Conservation (phyloP, 2,797 vertebrate species). For the Lycodopsis pacificus region DNA sequence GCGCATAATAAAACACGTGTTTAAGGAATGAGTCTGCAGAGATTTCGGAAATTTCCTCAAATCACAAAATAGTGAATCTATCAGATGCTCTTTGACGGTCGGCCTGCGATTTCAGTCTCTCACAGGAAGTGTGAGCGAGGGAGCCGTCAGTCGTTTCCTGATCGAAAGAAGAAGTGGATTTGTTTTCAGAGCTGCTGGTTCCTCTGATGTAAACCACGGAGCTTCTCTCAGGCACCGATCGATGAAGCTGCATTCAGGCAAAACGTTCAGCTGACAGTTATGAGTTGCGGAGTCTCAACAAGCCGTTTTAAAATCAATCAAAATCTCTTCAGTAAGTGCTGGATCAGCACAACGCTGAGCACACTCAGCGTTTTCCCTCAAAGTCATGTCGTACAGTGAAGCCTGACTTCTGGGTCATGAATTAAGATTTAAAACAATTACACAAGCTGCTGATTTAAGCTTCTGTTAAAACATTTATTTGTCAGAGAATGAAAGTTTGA, state of each 20-base stretch:
- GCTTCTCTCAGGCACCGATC: conserved; percentile 1
- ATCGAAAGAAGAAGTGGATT: conserved; percentile 70
- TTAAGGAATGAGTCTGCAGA: not conserved
- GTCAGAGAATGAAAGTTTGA: not conserved
- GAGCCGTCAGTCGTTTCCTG: conserved; percentile 55
- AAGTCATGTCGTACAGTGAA: conserved; percentile 16
- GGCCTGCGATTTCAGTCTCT: conserved; percentile 22
- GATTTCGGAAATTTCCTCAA: not conserved
- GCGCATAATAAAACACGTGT: not conserved
- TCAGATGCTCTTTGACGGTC: not conserved
- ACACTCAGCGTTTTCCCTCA: conserved; percentile 24
- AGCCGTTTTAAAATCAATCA: conserved; percentile 33
- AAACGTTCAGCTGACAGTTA: conserved; percentile 1
- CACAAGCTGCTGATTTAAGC: not conserved
- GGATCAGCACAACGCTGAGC: conserved; percentile 23
- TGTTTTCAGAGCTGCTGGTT: conserved; percentile 47
- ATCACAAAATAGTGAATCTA: not conserved
- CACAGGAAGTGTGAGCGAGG: conserved; percentile 41
- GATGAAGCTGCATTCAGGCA: not conserved
- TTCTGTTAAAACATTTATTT: not conserved
- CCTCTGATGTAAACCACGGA: conserved; percentile 28
- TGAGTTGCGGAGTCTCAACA: conserved; percentile 14
- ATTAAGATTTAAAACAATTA: not conserved
- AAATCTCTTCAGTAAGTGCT: conserved; percentile 23
- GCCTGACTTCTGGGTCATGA: not conserved